phyloP scores from a whole-genome alignment of 2,888 invertebrate species.

The Drosophila lacicola region DNA sequence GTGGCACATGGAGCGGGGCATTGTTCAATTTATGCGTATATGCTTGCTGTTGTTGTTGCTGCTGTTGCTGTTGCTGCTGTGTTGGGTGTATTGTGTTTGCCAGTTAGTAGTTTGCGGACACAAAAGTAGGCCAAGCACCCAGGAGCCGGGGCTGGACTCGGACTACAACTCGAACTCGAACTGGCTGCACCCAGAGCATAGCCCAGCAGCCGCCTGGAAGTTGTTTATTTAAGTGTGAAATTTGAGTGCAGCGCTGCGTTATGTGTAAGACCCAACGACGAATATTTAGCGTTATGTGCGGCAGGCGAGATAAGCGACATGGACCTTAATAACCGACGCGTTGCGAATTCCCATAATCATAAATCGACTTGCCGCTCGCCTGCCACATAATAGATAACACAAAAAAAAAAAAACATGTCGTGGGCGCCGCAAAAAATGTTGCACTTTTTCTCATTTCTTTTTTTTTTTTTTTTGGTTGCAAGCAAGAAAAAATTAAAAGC shows the following conservation, averaged over 20 bases:
- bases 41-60: slow-evolving; percentile 49
- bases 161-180: slow-evolving; percentile 23
- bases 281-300: slow-evolving; percentile 67
- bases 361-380: slow-evolving; percentile 53
- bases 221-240: slow-evolving; percentile 80
- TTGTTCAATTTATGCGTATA: slow-evolving; percentile 78
- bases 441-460: slow-evolving; percentile 11
- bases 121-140: slow-evolving; percentile 75
- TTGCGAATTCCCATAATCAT: slow-evolving; percentile 50
- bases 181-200: slow-evolving; percentile 43
- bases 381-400: slow-evolving; percentile 24
- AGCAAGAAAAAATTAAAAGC: slow-evolving; percentile 55
- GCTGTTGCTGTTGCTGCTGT: slow-evolving; percentile 28
- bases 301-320: slow-evolving; percentile 60
- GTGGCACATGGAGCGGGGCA: slow-evolving; percentile 34
- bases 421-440: slow-evolving; percentile 34
- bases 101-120: slow-evolving; percentile 76
- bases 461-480: background rate
- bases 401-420: slow-evolving; percentile 24
- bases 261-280: slow-evolving; percentile 48
- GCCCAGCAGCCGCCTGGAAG: slow-evolving; percentile 48
- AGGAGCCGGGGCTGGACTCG: slow-evolving; percentile 17
- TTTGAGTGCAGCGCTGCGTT: slow-evolving; percentile 71
- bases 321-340: slow-evolving; percentile 54
- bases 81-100: slow-evolving; percentile 53